Base-by-base conservation (phyloP, 1,140 invertebrate species). In the Bombus consobrinus region DNA sequence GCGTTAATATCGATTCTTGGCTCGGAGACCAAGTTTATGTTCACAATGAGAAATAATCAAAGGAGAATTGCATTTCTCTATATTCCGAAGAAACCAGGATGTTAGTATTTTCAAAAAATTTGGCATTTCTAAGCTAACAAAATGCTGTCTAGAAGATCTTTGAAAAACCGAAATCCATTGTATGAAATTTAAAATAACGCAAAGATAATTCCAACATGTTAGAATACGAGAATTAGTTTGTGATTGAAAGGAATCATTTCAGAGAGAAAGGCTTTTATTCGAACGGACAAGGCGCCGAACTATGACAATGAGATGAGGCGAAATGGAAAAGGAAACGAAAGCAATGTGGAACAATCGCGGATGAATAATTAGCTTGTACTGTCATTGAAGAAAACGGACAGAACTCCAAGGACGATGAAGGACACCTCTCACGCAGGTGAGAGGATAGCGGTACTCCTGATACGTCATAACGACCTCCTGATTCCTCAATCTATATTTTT, bases 381-480 rank as follows among this genome's bases (percentile, higher is more conserved):
- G 81, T 88, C 85, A 73, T 87, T 83, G 85, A 81, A 43, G 18
- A 59, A 73, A 64, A 81, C 53, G 34, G 75, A 68, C 71, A 73
- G 73, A 47, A 69, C 71, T 76, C 22, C 74, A 79, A 91, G 76
- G 86, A 47, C 87, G 85, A 81, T 37, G 81, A 88, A 91, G 86
- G 84, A 91, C 80, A 90, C 80, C 72, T 86, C 82, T 87, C 79
- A 73, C 86, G 28, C 25, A 53, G 64, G 90, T 88, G 84, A 91
- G 71, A 91, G 89, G 89, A 88, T 90, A 90, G 83, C 89, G 89
- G 89, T 90, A 90, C 79, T 37, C 37, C 43, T 13, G 34, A 83
- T 59, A 86, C 87, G 87, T 88, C 87, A 88, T 68, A 8, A 10
- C 68, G 82, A 80, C 76, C 86, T 87, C 82, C 68, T 73, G 86